phyloP scores from a whole-genome alignment of 2,113 vertebrate genomes.

The Caretta caretta region DNA sequence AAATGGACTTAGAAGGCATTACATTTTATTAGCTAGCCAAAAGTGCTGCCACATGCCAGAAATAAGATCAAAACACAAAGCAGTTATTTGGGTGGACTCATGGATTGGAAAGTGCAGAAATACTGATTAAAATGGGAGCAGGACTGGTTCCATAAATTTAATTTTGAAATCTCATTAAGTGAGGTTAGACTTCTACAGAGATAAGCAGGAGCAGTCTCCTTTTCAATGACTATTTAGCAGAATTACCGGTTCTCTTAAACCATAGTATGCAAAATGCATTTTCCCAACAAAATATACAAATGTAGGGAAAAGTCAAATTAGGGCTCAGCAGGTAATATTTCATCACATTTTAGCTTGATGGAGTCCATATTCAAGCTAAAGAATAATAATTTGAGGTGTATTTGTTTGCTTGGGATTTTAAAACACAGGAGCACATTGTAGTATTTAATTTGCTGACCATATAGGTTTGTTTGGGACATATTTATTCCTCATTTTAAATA shows the following conservation, averaged over 20 bases:
- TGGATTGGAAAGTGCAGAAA: too few relatives aligned
- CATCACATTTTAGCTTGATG: neutral
- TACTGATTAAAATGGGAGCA: neutral
- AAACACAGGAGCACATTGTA: neutral
- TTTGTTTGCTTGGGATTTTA: too few relatives aligned
- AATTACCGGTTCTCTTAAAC: neutral
- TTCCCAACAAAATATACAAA: neutral
- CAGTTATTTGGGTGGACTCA: too few relatives aligned
- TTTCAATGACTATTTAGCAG: neutral
- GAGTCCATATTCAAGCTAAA: neutral
- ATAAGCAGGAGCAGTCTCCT: neutral
- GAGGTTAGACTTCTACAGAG: neutral
- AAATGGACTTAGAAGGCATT: neutral
- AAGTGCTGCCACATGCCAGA: neutral
- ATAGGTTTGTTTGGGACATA: neutral
- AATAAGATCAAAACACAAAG: neutral
- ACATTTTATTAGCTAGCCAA: neutral
- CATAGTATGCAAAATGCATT: neutral
- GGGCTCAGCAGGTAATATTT: neutral
- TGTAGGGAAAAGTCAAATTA: neutral
- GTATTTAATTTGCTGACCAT: neutral
- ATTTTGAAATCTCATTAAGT: neutral
- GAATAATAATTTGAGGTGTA: neutral
- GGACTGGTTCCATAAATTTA: neutral
- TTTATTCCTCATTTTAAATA: constrained; percentile 7